Evolutionary conservation across 2,888 invertebrate genomes (phyloP), one percentile per base, ranked within the genome.

Genomic region (Campaea margaritaria): DNA sequence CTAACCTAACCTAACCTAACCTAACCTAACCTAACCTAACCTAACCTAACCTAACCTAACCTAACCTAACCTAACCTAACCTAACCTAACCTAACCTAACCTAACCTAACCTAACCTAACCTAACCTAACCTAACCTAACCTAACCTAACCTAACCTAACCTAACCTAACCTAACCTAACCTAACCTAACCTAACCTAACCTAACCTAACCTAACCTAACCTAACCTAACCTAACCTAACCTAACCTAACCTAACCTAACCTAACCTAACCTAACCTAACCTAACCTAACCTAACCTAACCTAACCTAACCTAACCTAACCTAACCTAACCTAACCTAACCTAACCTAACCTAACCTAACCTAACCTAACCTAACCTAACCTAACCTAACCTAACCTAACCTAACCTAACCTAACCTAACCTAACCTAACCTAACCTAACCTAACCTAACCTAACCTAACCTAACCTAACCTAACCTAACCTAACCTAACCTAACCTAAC

Each of bases 401-500:
- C 34, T 34, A 34, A 34, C 34, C 34, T 34, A 34, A 34, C 34
- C 34, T 34, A 34, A 34, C 34, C 34, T 34, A 34, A 34, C 34
- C 34, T 34, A 34, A 34, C 34, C 34, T 34, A 34, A 34, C 34
- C 34, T 34, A 34, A 34, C 34, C 34, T 34, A 34, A 34, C 34
- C 34, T 34, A 34, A 34, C 34, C 34, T 34, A 34, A 34, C 34
- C 34, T 34, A 34, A 34, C 1, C 34, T 5, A 3, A 42, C 2
- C 43, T 5, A 3, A 42, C 2, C 43, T 42, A 42, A 42, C 43
- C 43, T 42, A 42, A 42, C 43, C 43, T 42, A 42, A 42, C 43
- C 43, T 42, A 42, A 42, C 43, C 43, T 42, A 42, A 42, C 43
- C 43, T 42, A 42, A 42, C 43, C 43, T 42, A 42, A 42, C 43